Evolutionary conservation across 2,888 invertebrate genomes (phyloP).

Genomic region (Epinotia ramella): DNA sequence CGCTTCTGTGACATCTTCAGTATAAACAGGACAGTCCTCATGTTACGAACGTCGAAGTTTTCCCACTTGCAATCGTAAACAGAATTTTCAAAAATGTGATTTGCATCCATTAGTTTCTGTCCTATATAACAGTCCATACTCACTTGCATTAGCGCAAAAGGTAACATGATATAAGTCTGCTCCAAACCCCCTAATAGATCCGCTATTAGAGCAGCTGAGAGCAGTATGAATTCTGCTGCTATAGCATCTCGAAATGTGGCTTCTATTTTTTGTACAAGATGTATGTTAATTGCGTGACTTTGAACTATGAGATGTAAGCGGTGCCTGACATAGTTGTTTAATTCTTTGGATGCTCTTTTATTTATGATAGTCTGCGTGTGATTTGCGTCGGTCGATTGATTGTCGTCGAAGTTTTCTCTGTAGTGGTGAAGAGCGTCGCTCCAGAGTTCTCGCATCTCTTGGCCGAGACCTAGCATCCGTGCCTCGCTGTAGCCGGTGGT

Average conservation of each 20-base stretch:
- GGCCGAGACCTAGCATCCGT: constrained; percentile 46
- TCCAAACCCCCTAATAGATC: constrained; percentile 63
- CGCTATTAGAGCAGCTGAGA: constrained; percentile 55
- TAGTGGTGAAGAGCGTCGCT: constrained; percentile 34
- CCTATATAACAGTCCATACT: constrained; percentile 68
- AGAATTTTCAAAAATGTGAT: constrained; percentile 60
- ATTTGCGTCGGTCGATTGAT: too few species aligned
- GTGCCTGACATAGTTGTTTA: constrained; percentile 50
- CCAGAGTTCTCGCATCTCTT: constrained; percentile 45
- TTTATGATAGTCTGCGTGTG: background rate
- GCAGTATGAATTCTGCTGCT: constrained; percentile 58
- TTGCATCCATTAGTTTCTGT: constrained; percentile 66
- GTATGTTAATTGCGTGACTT: constrained; percentile 54
- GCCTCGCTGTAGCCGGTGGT: constrained; percentile 49
- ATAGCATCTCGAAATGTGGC: constrained; percentile 57
- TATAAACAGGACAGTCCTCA: constrained; percentile 64
- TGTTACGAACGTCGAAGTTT: constrained; percentile 64
- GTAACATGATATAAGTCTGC: constrained; percentile 61
- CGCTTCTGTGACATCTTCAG: constrained; percentile 67
- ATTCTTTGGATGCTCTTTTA: constrained; percentile 2
- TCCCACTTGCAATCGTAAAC: constrained; percentile 72
- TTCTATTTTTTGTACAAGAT: constrained; percentile 54
- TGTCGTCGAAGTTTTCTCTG: background rate
- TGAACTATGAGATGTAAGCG: constrained; percentile 52
- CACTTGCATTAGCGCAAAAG: constrained; percentile 56